Evolutionary conservation across 2,113 vertebrate species (phyloP).

Genomic region (Trematomus loennbergii): DNA sequence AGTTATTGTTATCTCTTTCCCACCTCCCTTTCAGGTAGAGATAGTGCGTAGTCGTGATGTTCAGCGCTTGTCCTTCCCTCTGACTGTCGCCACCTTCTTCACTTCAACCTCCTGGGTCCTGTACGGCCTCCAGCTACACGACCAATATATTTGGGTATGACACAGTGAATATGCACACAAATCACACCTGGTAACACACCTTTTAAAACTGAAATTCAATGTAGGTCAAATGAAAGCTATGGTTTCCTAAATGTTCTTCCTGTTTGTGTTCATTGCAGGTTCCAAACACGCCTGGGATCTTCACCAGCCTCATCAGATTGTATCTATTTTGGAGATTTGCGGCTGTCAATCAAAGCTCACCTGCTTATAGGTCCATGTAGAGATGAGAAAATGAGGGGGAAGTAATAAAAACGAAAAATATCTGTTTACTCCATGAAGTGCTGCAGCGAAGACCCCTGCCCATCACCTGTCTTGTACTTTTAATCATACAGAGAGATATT

Average conservation of each 20-base stretch:
- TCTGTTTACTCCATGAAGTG: not conserved
- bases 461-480: constrained; percentile 1
- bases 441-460: not conserved
- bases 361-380: constrained; percentile 79
- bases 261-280: constrained; percentile 81
- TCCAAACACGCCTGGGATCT: constrained; percentile 91
- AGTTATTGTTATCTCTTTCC: not conserved
- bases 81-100: constrained; percentile 91
- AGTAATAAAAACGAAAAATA: not conserved
- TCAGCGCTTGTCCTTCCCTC: constrained; percentile 89
- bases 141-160: constrained; percentile 90
- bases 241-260: not conserved
- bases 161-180: not conserved
- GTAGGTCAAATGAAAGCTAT: not conserved
- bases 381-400: constrained; percentile 72
- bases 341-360: constrained; percentile 56
- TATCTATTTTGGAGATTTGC: constrained; percentile 90
- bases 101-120: constrained; percentile 92
- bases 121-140: constrained; percentile 88
- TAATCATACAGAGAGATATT: not conserved
- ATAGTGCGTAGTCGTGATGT: constrained; percentile 88
- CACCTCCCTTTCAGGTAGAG: constrained; percentile 78
- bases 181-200: not conserved
- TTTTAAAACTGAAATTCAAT: too few relatives aligned
- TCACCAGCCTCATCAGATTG: constrained; percentile 91